Evolutionary conservation across 35 echinoderm and acorn worm species (phyloP), one percentile per base, ranked within the genome.

Genomic region (Apostichopus parvimensis): DNA sequence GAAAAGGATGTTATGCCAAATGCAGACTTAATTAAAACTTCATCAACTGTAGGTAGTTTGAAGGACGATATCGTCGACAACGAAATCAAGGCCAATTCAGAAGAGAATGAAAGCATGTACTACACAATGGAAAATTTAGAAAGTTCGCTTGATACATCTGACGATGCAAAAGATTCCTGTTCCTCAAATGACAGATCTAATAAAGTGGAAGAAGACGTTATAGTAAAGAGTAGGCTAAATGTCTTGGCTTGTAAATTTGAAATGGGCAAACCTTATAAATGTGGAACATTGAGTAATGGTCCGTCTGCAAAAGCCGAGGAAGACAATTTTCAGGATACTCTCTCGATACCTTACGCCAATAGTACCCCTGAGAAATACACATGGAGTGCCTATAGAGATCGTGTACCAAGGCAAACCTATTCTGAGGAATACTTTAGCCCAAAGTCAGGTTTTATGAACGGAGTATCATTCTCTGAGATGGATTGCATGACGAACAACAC

Each of bases 201-300:
- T 45, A 3, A 45, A 45, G 34, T 45, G 34, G 34, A 45, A 45
- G 34, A 45, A 45, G 34, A 45, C 34, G 34, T 3, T 45, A 45
- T 45, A 4, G 34, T 45, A 45, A 45, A 45, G 34, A 84, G 81
- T 14, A 22, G 57, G 10, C 13, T 15, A 58, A 84, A 84, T 18
- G 55, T 84, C 11, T 62, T 84, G 57, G 81, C 81, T 58, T 84
- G 81, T 60, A 56, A 59, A 11, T 84, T 84, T 59, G 81, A 84
- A 55, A 15, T n/a, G 5, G 6, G 15, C 18, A 59, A 84, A 14
- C n/a, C 13, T 28, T 5, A 53, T 54, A 8, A 6, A 6, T 7
- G 10, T 5, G 53, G 58, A 84, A 84, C 17, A 12, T 2, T 58
- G 8, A 14, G 6, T 56, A 20, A 84, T 58, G n/a, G 53, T 59